These are phyloP conservation scores for Drosophila miranda DNA, from an alignment of 1,140 invertebrate genomes.

Conservation along the genomic window DNA sequence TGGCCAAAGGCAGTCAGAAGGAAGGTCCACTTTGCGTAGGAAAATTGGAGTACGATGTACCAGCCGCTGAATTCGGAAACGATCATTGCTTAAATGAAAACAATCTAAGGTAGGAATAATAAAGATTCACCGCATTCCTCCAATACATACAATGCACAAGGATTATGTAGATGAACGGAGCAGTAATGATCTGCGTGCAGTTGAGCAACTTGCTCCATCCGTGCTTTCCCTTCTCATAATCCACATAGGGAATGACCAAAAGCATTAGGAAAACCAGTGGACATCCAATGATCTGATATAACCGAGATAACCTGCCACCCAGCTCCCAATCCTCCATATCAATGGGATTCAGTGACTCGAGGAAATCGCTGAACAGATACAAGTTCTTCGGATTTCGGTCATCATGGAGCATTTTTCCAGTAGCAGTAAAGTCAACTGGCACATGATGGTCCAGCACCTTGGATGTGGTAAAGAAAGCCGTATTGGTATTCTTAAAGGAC, in stretches of 20 bases:
- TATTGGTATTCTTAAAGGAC: background rate
- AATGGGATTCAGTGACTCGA: constrained; percentile 36
- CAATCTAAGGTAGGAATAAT: background rate
- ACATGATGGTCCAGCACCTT: background rate
- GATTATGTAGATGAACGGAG: constrained; percentile 24
- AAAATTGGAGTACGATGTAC: constrained; percentile 7
- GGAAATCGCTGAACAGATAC: constrained; percentile 29
- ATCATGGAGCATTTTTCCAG: constrained; percentile 21
- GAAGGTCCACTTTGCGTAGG: constrained; percentile 27
- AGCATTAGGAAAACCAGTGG: constrained; percentile 28
- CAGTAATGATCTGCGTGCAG: constrained; percentile 51
- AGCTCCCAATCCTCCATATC: constrained; percentile 24
- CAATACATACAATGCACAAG: constrained; percentile 34
- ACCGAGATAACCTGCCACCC: background rate
- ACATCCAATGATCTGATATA: background rate
- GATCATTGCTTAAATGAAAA: constrained; percentile 22
- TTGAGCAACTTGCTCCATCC: constrained; percentile 66
- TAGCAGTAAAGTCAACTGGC: constrained; percentile 8
- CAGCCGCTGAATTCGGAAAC: constrained; percentile 4
- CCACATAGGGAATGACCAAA: constrained; percentile 40
- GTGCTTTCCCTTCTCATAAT: constrained; percentile 50
- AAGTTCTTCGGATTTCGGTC: constrained; percentile 33
- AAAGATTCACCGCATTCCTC: too few relatives aligned
- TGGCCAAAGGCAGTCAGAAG: constrained; percentile 40
- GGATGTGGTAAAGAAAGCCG: constrained; percentile 5